Base-by-base conservation (phyloP, 2,113 vertebrate species). In the Callocephalon fimbriatum region DNA sequence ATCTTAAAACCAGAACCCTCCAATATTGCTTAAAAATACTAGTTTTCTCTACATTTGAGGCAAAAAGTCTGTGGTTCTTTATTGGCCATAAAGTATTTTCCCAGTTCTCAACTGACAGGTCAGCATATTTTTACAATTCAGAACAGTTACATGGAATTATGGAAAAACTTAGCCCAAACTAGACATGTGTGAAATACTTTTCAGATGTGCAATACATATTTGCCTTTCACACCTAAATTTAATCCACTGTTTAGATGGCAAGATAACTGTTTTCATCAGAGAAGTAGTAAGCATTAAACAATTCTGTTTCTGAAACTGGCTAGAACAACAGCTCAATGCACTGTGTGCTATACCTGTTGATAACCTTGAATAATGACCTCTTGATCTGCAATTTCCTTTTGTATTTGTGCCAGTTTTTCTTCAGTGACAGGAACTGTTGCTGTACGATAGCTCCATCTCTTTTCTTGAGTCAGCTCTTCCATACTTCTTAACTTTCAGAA, bases 321-420 rank as follows among this genome's bases (percentile, higher is more conserved):
- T 38, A 38, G 38, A 38, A 38, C 38, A 38, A 38, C 38, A 91
- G n/a, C 6, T 63, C 5, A 51, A 40, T 11, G 45, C 15, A 21
- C 45, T 31, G 35, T 23, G 4, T 35, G 25, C 7, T 42, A 31
- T 82, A 99, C 99, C 99, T 99, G 98, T 23, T 99, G 99, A 97
- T 99, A 99, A 63, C 99, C 99, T 86, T 99, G 98, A 91, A 99
- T 99, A 73, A 99, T 98, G 9, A 93, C 98, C 96, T 99, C 99
- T 95, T 99, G 99, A 90, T 99, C 98, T 67, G 98, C 97, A 16
- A 99, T 97, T 95, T 99, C 99, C 97, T 99, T 99, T 84, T 98
- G 94, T 35, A 99, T 98, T 88, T 98, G 96, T 68, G 98, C 97
- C 32, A 99, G 85, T 82, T 98, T 99, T 84, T 99, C 98, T 65